These are phyloP conservation scores for Neelides folsomi DNA, from an alignment of 2,888 invertebrate species.

Conservation along the genomic window DNA sequence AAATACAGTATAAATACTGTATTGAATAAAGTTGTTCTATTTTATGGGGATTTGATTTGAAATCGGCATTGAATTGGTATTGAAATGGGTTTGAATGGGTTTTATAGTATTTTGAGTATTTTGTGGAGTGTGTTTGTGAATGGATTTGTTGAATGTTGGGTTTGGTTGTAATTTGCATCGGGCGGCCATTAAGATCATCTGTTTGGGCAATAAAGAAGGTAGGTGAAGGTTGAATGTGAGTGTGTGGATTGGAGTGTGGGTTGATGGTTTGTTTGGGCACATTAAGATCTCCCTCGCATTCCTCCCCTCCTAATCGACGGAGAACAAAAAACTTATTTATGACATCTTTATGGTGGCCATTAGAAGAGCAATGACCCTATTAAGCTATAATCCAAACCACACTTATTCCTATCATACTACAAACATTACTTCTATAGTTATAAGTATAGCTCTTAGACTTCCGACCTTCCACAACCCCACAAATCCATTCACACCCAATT, in stretches of 20 bases:
- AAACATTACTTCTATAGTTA: too few relatives aligned
- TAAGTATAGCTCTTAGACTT: too few relatives aligned
- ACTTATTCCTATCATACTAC: too few relatives aligned
- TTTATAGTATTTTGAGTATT: too few relatives aligned
- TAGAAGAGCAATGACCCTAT: slow-evolving; percentile 23
- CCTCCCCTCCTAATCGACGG: slow-evolving; percentile 6
- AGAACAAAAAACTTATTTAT: slow-evolving; percentile 16
- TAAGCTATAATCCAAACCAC: slow-evolving; percentile 4
- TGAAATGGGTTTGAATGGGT: too few relatives aligned
- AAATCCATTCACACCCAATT: too few relatives aligned
- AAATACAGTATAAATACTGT: too few relatives aligned
- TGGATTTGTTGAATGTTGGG: slow-evolving; percentile 3
- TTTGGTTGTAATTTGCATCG: slow-evolving; percentile 19
- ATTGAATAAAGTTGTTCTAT: too few relatives aligned
- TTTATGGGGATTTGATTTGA: too few relatives aligned
- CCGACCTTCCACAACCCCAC: too few relatives aligned
- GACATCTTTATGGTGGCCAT: slow-evolving; percentile 23
- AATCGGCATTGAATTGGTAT: too few relatives aligned
- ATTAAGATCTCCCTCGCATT: slow-evolving; percentile 14
- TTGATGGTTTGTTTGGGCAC: slow-evolving; percentile 22
- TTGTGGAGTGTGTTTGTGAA: background rate
- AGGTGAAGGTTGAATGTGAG: slow-evolving; percentile 12
- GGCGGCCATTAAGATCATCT: slow-evolving; percentile 20
- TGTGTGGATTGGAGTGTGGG: slow-evolving; percentile 12
- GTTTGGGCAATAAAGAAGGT: slow-evolving; percentile 18